Percentiles rank a stretch among this genome's conserved stretches.
These are phyloP conservation scores for Stercorarius parasiticus DNA, from an alignment of 2,113 vertebrate species.

Conservation along the genomic window DNA sequence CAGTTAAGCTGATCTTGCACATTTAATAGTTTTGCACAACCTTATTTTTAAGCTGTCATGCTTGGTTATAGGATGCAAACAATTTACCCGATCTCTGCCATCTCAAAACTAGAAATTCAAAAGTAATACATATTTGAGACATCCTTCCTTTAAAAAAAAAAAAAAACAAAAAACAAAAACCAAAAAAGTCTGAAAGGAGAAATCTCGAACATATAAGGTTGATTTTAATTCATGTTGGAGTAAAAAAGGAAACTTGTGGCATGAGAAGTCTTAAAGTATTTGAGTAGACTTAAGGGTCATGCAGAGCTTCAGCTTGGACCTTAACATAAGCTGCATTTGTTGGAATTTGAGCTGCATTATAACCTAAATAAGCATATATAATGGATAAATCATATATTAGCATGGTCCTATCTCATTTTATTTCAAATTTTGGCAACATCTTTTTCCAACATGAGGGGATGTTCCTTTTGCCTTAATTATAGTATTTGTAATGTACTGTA, in stretches of 20 bases:
- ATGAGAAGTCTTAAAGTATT: not conserved
- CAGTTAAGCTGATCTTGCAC: not conserved
- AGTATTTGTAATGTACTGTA: not conserved
- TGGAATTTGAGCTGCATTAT: not conserved
- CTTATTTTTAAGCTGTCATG: not conserved
- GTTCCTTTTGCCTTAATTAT: not conserved
- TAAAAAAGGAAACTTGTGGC: not conserved
- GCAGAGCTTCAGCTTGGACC: not conserved
- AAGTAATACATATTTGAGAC: not conserved
- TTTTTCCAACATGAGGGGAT: not conserved
- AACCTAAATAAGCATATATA: not conserved
- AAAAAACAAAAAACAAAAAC: too few species aligned
- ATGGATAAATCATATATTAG: not conserved
- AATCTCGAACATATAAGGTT: not conserved
- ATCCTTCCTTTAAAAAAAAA: not conserved
- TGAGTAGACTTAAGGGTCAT: not conserved
- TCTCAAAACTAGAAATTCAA: not conserved
- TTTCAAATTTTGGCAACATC: not conserved
- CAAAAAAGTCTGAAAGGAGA: not conserved
- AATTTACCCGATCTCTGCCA: not conserved
- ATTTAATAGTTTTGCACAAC: not conserved
- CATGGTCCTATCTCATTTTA: not conserved
- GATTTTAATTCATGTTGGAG: not conserved
- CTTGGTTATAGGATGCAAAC: not conserved
- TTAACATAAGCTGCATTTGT: not conserved